These are phyloP conservation scores for Pogonocichla stellata DNA, from an alignment of 2,113 vertebrate genomes.

Conservation along the genomic window DNA sequence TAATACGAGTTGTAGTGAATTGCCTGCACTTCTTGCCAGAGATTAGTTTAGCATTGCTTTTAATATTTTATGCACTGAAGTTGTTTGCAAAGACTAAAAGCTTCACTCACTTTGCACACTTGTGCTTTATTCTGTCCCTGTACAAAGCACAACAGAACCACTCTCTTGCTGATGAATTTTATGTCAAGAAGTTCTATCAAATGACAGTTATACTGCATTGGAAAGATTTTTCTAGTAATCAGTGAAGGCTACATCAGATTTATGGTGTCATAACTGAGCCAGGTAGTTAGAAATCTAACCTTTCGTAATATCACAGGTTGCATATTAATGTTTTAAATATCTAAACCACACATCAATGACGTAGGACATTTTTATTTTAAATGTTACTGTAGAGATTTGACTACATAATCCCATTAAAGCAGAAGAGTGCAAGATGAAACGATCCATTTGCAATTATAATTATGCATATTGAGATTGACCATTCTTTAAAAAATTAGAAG, in stretches of 20 bases:
- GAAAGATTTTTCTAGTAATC: slow-evolving; percentile 22
- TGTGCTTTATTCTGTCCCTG: not conserved
- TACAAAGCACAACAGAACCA: not conserved
- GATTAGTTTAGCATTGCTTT: slow-evolving; percentile 50
- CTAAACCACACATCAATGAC: not conserved
- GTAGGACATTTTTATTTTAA: slow-evolving; percentile 32
- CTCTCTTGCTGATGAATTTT: not conserved
- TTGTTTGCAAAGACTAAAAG: slow-evolving; percentile 37
- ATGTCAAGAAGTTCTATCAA: not conserved
- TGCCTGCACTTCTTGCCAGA: slow-evolving; percentile 23
- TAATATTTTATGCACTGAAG: slow-evolving; percentile 49
- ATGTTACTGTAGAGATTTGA: slow-evolving; percentile 25
- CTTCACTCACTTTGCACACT: not conserved
- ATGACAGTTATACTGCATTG: not conserved
- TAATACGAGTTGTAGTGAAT: slow-evolving; percentile 14
- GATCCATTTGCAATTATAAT: slow-evolving; percentile 44
- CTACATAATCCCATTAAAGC: slow-evolving; percentile 34
- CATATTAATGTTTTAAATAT: slow-evolving; percentile 33
- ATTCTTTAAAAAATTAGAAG: slow-evolving; percentile 32
- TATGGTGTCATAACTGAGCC: not conserved
- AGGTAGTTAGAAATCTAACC: slow-evolving; percentile 12
- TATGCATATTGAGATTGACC: slow-evolving; percentile 5
- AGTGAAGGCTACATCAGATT: not conserved
- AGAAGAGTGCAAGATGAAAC: not conserved
- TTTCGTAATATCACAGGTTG: not conserved